Base-by-base conservation (phyloP, 2,797 vertebrate species). In the Lates japonicus region DNA sequence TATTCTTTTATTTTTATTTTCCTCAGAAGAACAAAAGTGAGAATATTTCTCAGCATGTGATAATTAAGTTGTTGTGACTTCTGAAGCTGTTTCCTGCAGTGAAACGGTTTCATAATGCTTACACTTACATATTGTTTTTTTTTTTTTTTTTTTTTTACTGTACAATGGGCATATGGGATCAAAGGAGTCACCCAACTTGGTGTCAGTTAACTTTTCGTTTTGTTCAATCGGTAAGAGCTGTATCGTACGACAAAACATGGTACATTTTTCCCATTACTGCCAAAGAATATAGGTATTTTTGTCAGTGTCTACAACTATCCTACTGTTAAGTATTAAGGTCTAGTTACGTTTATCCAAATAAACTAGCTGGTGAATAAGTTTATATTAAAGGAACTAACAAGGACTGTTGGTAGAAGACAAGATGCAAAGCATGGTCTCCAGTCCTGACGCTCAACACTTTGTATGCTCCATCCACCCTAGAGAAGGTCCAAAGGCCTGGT, bases 31-130 rank as follows among this genome's bases (percentile, higher is more conserved):
- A 81, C 35, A n/a, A 81, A 76, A 76, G 31, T 7, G 17, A 62
- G 52, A 29, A 33, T 37, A 75, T 41, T 51, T 68, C 71, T 67
- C 80, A 63, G 74, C 58, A 13, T 52, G 62, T 60, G 31, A 68
- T 69, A 61, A 66, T 62, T 62, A 77, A 65, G 57, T 58, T n/a
- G n/a, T 46, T 48, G 19, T 57, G 35, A 80, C 67, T 82, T 82
- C n/a, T 78, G 67, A 85, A 74, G 55, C 41, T 0, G 65, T 46
- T 72, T 72, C 65, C 71, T 64, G 51, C 55, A 67, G 69, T 19
- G 57, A 70, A 35, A 6, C 33, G 22, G 57, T 64, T 46, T 58
- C 41, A n/a, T 41, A 62, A 64, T 52, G 25, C 61, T 67, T 54
- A 54, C 25, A 59, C 42, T 67, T 5, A 19, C 39, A 10, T 11